Percentiles rank a stretch among this genome's conserved stretches.
Conservation (phyloP, 2,113 vertebrate species). For the Calonectris borealis region DNA sequence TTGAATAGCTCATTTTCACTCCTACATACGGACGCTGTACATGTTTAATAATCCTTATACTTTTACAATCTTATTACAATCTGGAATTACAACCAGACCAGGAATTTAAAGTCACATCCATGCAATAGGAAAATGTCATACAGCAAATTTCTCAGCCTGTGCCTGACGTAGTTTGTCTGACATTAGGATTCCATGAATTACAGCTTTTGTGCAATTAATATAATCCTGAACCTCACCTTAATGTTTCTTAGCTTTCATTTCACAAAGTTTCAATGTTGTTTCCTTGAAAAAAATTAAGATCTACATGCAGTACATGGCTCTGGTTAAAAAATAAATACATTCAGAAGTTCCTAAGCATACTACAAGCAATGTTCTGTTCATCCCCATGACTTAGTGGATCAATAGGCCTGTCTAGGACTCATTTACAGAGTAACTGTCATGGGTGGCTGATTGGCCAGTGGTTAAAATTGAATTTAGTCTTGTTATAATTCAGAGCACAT, state of each 20-base stretch:
- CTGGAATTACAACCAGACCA: background rate
- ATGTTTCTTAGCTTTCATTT: background rate
- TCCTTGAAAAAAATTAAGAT: background rate
- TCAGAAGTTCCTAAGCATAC: background rate
- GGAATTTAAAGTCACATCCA: background rate
- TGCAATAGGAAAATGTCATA: background rate
- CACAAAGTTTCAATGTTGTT: background rate
- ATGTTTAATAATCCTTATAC: background rate
- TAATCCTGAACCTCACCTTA: background rate
- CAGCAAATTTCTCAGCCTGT: background rate
- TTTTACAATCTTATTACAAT: background rate
- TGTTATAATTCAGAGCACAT: background rate
- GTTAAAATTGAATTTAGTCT: background rate
- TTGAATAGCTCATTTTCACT: slow-evolving; percentile 1
- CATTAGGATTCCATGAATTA: background rate
- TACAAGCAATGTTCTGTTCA: background rate
- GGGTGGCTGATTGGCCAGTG: background rate
- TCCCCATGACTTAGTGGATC: background rate
- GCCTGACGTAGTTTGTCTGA: background rate
- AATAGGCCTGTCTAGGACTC: background rate
- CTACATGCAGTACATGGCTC: background rate
- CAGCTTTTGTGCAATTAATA: background rate
- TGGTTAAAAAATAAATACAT: background rate
- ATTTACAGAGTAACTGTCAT: background rate
- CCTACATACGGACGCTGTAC: background rate